Evolutionary conservation across 2,113 vertebrate species (phyloP), one percentile per base, ranked within the genome.

Genomic region (Amphilophus citrinellus): DNA sequence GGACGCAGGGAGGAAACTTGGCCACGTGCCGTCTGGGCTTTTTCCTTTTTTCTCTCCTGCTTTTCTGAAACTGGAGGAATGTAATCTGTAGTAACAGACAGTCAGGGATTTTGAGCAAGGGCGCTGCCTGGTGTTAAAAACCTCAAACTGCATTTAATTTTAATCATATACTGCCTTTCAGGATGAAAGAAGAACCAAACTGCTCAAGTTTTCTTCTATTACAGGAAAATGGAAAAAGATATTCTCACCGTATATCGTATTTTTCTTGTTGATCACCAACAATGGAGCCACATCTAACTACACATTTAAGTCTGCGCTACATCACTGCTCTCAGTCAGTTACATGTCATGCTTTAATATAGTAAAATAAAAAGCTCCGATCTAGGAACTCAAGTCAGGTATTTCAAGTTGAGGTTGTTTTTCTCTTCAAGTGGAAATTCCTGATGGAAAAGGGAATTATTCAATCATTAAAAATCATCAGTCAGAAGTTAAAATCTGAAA

Each of bases 1-100:
- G 32, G 82, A 91, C 61, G 68, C 8, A 79, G 89, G 85, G 80
- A 88, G 93, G 94, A 95, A 93, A 94, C 81, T 93, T 95, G 95
- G 93, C 86, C 60, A 13, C 11, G 2, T 39, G 80, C 61, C 77
- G 3, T 18, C 71, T 77, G 59, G 63, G 6, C 9, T 68, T 50
- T 50, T 76, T 71, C 20, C 76, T 44, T 79, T 32, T 73, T 61
- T 61, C n/a, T 68, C 8, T 76, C 53, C 11, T 76, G 32, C 13
- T 53, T 87, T 61, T 75, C 61, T 17, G 44, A 76, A 84, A 82
- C 66, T 56, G 35, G 73, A 79, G 65, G 62, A 87, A 75, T 65
- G 79, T 79, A 35, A 27, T 39, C 65, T 84, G 24, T 56, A 76
- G 56, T 84, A 32, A 71, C 0, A 71, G 42, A 50, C 3, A 7